phyloP scores from a whole-genome alignment of 37 sponge, comb jelly and placozoan genomes.

The Haliclona indistincta region DNA sequence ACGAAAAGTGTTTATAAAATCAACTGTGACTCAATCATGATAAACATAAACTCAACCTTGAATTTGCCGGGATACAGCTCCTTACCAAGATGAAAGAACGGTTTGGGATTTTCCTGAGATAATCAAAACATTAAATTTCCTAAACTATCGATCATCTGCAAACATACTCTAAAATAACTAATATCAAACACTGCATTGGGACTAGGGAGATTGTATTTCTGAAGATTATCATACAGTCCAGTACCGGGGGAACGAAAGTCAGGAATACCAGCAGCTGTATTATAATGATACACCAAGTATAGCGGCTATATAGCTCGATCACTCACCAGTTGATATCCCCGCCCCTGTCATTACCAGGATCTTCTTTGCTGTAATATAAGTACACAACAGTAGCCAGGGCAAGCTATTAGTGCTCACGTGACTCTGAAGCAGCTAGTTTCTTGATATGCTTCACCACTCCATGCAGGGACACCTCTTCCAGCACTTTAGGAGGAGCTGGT shows the following conservation, averaged over 20 bases:
- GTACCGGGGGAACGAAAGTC: slow-evolving; percentile 94
- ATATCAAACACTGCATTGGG: slow-evolving; percentile 93
- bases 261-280: slow-evolving; percentile 94
- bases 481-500: slow-evolving; percentile 45
- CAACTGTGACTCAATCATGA: neutral
- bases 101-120: slow-evolving; percentile 56
- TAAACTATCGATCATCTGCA: neutral
- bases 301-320: neutral
- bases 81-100: slow-evolving; percentile 87
- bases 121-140: neutral
- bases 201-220: slow-evolving; percentile 89
- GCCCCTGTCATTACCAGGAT: slow-evolving; percentile 95
- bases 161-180: slow-evolving; percentile 75
- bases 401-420: slow-evolving; percentile 1
- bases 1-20: neutral
- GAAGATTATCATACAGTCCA: slow-evolving; percentile 93
- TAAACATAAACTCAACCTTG: slow-evolving; percentile 48
- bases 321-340: slow-evolving; percentile 88
- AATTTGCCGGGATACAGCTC: slow-evolving; percentile 94
- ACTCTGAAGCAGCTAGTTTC: slow-evolving; percentile 16
- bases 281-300: neutral
- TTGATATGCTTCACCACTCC: slow-evolving; percentile 52
- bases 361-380: slow-evolving; percentile 37
- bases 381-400: neutral
- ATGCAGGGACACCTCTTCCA: slow-evolving; percentile 46